Evolutionary conservation across 2,888 invertebrate species (phyloP).

Genomic region (Eugnorisma glareosa): DNA sequence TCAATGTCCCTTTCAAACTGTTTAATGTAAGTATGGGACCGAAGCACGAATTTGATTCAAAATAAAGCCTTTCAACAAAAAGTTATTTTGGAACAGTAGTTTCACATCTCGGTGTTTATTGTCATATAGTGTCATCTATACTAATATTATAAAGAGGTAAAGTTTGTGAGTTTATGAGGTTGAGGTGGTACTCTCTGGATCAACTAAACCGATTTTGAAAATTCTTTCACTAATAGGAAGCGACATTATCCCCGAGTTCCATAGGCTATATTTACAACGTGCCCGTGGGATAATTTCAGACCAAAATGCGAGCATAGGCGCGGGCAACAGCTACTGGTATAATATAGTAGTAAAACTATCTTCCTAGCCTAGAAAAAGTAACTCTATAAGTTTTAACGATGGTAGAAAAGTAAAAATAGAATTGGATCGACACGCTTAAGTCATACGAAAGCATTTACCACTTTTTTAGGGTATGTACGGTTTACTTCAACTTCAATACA

Average conservation of each 20-base stretch:
- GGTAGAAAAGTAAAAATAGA: not conserved
- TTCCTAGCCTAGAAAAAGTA: not conserved
- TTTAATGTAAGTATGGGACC: not conserved
- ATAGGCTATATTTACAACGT: too few species aligned
- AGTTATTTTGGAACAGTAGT: conserved; percentile 1
- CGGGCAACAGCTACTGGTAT: too few species aligned
- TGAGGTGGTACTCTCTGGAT: too few species aligned
- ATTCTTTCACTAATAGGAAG: too few species aligned
- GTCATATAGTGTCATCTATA: too few species aligned
- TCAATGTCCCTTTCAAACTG: not conserved
- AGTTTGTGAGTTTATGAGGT: too few species aligned
- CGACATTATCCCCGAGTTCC: too few species aligned
- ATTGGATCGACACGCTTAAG: not conserved
- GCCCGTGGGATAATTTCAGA: too few species aligned
- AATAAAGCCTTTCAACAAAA: conserved; percentile 1
- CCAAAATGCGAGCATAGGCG: too few species aligned
- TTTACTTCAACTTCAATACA: not conserved
- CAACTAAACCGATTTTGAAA: too few species aligned
- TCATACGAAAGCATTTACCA: not conserved
- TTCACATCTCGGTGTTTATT: not conserved
- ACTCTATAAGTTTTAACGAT: not conserved
- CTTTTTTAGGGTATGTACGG: too few species aligned
- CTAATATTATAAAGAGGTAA: too few species aligned
- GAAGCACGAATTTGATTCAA: conserved; percentile 20
- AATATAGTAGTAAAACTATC: not conserved